Evolutionary conservation across 2,888 invertebrate genomes (phyloP), one percentile per base, ranked within the genome.

Genomic region (Cheilosia scutellata): DNA sequence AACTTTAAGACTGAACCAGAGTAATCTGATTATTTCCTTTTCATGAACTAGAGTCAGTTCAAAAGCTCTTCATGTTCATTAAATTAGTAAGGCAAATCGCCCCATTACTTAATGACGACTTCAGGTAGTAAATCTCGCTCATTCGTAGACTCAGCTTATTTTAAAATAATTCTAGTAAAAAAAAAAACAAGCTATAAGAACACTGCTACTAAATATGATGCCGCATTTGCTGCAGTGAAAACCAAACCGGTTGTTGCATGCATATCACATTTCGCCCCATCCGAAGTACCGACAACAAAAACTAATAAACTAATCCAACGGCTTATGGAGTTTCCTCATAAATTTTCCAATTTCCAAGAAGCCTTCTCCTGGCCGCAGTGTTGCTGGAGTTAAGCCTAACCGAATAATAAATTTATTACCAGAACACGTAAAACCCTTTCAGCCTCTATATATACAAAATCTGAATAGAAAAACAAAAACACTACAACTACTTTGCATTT

Each of bases 381-480:
- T 13, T 42, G 11, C 33, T 20, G 5, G 27, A 42, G 29, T 66
- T 76, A 72, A 80, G 63, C 68, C 68, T 63, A 49, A 57, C 57
- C 7, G 37, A 68, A 76, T 51, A 68, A 82, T 82, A 68, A 86
- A 86, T 86, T 86, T 72, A 86, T 86, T 76, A 86, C 62, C 71
- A 37, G 20, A 29, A 44, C 44, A 47, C 44, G 27, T 55, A 75
- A 75, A 80, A 66, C 57, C 80, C 58, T 79, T 79, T 75, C 65
- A 75, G 75, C 63, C 70, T 25, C 63, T 65, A 11, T 37, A 9
- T 31, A 60, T 51, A 57, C 33, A 42, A 37, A 65, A 31, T 20
- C 29, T 9, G 20, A 40, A 72, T 42, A 68, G 68, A 68, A 82
- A 80, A 76, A 79, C 75, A 86, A 71, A 57, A 58, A 80, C 65